Base-by-base conservation (phyloP, 2,797 vertebrate species). In the Danio tinwini region DNA sequence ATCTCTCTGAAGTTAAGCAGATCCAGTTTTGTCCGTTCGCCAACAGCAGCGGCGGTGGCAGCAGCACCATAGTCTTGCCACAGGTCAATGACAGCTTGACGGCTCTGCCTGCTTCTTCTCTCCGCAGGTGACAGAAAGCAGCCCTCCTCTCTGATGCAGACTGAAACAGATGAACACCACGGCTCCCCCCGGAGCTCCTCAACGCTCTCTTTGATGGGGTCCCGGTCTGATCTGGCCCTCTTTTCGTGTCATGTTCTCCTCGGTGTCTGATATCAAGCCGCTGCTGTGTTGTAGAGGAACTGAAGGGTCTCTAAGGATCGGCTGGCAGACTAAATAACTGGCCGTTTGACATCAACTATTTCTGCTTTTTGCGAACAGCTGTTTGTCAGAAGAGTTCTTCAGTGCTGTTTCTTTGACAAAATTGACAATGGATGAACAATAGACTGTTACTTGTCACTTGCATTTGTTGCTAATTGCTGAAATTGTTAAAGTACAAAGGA, bases 251-350 rank as follows among this genome's bases (percentile, higher is more conserved):
- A 58, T 90, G 87, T 90, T 89, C 86, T 47, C 81, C 3, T 86
- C 86, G 80, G 82, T n/a, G 19, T 64, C 71, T 85, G 85, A 47
- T 84, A 82, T 65, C 74, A 79, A 87, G 79, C 85, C 81, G 82
- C 85, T 77, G 40, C 59, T 62, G 84, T 89, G 50, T 12, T 84
- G 85, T 83, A 83, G 82, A 76, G 85, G 86, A 91, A 88, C 72
- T 76, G 7, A 65, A 79, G 63, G 45, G 63, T 88, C 90, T 91
- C 88, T 74, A 69, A 12, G 78, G 89, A 92, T 85, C 29, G 67
- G 44, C 76, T 58, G 40, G 86, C 87, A 93, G 92, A 93, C 92
- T 92, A 93, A 94, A 94, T 91, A 92, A 88, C 69, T 88, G 80
- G 83, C 81, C 85, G 83, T 88, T 88, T 90, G 87, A 82, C 85